phyloP scores from a whole-genome alignment of 2,888 invertebrate genomes.

The Drosophila multiciliata region DNA sequence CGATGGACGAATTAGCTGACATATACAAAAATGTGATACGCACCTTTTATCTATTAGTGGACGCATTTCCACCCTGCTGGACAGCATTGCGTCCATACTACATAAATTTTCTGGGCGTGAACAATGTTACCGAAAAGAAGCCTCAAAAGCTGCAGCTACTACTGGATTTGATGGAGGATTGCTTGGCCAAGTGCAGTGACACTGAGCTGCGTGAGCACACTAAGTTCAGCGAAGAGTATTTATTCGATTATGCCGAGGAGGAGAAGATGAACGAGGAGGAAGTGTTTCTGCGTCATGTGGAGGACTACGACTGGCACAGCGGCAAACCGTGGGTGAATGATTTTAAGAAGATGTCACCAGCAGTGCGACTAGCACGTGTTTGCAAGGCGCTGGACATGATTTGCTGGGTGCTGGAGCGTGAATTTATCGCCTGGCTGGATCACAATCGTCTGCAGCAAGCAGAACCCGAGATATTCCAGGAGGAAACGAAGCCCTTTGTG shows the following conservation, averaged over 20 bases:
- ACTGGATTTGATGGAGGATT: conserved; percentile 72
- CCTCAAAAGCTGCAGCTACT: conserved; percentile 64
- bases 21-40: conserved; percentile 69
- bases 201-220: conserved; percentile 48
- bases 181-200: conserved; percentile 47
- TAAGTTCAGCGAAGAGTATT: conserved; percentile 38
- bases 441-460: conserved; percentile 83
- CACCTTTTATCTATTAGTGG: conserved; percentile 75
- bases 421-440: conserved; percentile 87
- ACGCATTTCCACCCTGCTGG: conserved; percentile 84
- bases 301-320: conserved; percentile 81
- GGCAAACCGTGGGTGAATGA: conserved; percentile 62
- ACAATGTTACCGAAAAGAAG: conserved; percentile 11
- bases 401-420: conserved; percentile 86
- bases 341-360: conserved; percentile 54
- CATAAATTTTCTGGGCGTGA: conserved; percentile 34
- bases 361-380: conserved; percentile 85
- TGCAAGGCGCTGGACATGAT: conserved; percentile 86
- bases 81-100: conserved; percentile 76
- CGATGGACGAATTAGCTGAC: conserved; percentile 35
- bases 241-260: conserved; percentile 36
- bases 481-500: conserved; percentile 76
- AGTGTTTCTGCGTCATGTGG: conserved; percentile 49
- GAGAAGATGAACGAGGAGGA: conserved; percentile 48
- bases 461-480: conserved; percentile 69